Evolutionary conservation across 1,140 invertebrate genomes (phyloP), one percentile per base, ranked within the genome.

Genomic region (Drosophila malerkotliana): DNA sequence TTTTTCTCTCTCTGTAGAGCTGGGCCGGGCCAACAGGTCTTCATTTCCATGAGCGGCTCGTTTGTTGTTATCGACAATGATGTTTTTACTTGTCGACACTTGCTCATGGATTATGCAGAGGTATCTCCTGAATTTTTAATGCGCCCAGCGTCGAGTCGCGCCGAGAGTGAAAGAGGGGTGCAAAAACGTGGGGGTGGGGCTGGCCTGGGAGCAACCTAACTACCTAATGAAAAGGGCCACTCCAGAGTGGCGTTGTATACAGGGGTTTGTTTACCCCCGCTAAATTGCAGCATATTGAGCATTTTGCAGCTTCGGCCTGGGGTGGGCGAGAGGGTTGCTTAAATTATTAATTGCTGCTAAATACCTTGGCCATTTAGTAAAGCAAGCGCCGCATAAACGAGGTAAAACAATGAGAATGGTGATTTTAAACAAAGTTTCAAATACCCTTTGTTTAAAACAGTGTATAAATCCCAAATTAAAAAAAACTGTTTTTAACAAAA

Each of bases 101-200:
- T 91, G 72, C 82, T 91, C 85, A 91, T 91, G 77, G 89, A 91
- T 91, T 91, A 91, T 91, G 90, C 90, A 91, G 61, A 89, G 77
- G 84, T 90, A 80, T 81, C 87, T 90, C 53, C 52, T 90, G 83
- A 84, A 90, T 89, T 75, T 90, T 82, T 90, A 90, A 90, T 90
- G 72, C 62, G 63, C 61, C 49, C 66, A 79, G 77, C 67, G 68
- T 79, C 84, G 83, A 88, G 76, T 83, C 79, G 73, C 64, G 68
- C 77, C 59, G 62, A 64, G 66, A 71, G 52, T 61, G 49, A 21
- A 72, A 79, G 59, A 69, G 74, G 69, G 62, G 34, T 32, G 53
- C 44, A 68, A 53, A 24, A 45, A n/a, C 14, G 54, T 39, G 51
- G 32, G n/a, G n/a, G 37, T 14, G 44, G 48, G 55, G 44, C 15